Evolutionary conservation across 2,888 invertebrate genomes (phyloP).

Genomic region (Tipula confusa): DNA sequence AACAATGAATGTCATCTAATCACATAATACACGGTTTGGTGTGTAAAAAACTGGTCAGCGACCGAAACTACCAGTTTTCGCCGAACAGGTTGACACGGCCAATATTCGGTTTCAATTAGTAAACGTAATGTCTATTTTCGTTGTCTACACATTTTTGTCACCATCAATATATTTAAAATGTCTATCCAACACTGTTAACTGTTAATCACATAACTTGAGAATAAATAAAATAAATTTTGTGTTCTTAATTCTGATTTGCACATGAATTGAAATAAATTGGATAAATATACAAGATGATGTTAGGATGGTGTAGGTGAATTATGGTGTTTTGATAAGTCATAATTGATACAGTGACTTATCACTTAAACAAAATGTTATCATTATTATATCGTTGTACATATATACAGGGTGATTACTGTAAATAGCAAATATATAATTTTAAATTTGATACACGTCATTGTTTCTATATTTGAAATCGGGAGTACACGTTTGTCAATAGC

Average conservation of each 20-base stretch:
- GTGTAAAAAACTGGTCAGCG: too few species aligned
- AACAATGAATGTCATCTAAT: too few species aligned
- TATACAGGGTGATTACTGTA: background rate
- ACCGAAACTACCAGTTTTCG: too few species aligned
- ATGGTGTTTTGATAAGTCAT: background rate
- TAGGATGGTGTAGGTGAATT: conserved; percentile 12
- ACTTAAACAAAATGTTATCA: background rate
- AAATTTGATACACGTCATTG: too few species aligned
- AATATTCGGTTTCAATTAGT: too few species aligned
- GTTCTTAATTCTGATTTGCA: background rate
- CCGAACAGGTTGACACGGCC: too few species aligned
- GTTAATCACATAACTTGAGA: background rate
- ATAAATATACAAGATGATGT: background rate
- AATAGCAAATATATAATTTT: background rate
- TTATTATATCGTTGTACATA: background rate
- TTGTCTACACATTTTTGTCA: too few species aligned
- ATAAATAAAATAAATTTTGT: background rate
- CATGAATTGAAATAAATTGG: background rate
- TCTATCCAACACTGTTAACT: background rate
- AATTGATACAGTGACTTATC: background rate
- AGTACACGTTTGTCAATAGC: too few species aligned
- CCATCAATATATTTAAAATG: background rate
- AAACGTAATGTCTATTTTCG: too few species aligned
- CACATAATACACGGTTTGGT: too few species aligned
- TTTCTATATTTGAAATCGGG: too few species aligned